Percentiles rank a stretch among this genome's conserved stretches.
Evolutionary conservation across 2,113 vertebrate species (phyloP).

Genomic region (Coreoperca whiteheadi): DNA sequence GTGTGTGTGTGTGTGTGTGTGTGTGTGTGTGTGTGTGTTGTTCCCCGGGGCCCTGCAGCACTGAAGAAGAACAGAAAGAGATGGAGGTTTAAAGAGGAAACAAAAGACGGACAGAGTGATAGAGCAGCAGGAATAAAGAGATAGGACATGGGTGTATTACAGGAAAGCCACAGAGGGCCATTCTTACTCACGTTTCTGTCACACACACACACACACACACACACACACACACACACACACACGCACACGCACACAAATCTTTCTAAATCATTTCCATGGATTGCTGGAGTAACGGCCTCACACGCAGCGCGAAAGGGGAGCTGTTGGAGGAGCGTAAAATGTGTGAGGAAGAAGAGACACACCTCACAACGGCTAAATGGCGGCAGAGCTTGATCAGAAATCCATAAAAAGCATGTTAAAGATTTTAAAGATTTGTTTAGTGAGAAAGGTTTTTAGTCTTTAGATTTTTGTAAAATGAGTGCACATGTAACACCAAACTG

Average conservation of each 20-base stretch:
- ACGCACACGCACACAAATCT: constrained; percentile 7
- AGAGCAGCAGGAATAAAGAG: constrained; percentile 20
- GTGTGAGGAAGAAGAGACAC: not conserved
- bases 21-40: constrained; percentile 2
- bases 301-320: not conserved
- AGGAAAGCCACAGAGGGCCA: constrained; percentile 19
- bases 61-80: constrained; percentile 42
- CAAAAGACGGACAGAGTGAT: constrained; percentile 27
- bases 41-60: constrained; percentile 45
- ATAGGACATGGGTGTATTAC: constrained; percentile 4
- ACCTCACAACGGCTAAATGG: not conserved
- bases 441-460: not conserved
- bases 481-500: not conserved
- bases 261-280: constrained; percentile 9
- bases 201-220: constrained; percentile 16
- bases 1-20: not conserved
- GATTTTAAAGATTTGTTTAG: not conserved
- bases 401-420: not conserved
- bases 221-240: constrained; percentile 13
- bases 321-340: constrained; percentile 18
- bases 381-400: not conserved
- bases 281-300: constrained; percentile 14
- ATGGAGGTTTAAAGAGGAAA: constrained; percentile 48
- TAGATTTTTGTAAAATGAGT: not conserved
- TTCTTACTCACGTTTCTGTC: constrained; percentile 6